Evolutionary conservation across 2,888 invertebrate genomes (phyloP).

Genomic region (Oxystoma pomonae): DNA sequence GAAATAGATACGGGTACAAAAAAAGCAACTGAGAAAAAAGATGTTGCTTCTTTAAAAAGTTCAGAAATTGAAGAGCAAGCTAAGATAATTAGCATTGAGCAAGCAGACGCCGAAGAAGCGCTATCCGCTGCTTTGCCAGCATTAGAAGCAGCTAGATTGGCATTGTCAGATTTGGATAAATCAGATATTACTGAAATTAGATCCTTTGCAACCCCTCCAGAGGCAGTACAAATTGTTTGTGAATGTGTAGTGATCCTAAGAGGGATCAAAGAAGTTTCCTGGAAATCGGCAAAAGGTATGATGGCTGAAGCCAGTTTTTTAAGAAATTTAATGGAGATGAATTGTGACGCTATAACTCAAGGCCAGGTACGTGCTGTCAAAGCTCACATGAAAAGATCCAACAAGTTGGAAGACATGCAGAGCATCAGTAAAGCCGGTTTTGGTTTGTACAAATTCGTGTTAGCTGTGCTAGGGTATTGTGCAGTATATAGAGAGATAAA

Average conservation of each 20-base stretch:
- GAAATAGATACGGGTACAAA: constrained; percentile 71
- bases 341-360: constrained; percentile 71
- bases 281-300: constrained; percentile 90
- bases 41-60: constrained; percentile 74
- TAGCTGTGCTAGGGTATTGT: constrained; percentile 86
- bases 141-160: constrained; percentile 73
- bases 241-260: constrained; percentile 86
- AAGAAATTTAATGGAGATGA: constrained; percentile 76
- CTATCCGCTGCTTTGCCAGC: constrained; percentile 81
- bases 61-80: constrained; percentile 80
- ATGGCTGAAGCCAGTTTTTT: constrained; percentile 89
- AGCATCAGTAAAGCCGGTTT: constrained; percentile 81
- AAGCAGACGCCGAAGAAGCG: constrained; percentile 77
- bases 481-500: constrained; percentile 81
- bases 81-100: constrained; percentile 73
- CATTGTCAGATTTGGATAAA: constrained; percentile 80
- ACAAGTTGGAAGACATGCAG: constrained; percentile 79
- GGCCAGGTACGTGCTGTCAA: constrained; percentile 67
- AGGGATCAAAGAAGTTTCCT: constrained; percentile 78
- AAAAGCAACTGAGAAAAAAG: constrained; percentile 72
- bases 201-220: constrained; percentile 88
- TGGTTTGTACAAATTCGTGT: constrained; percentile 79
- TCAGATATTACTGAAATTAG: constrained; percentile 89
- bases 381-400: constrained; percentile 66
- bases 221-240: constrained; percentile 83